These are phyloP conservation scores for Drosophila oshimai DNA, from an alignment of 1,140 invertebrate species.

Conservation along the genomic window DNA sequence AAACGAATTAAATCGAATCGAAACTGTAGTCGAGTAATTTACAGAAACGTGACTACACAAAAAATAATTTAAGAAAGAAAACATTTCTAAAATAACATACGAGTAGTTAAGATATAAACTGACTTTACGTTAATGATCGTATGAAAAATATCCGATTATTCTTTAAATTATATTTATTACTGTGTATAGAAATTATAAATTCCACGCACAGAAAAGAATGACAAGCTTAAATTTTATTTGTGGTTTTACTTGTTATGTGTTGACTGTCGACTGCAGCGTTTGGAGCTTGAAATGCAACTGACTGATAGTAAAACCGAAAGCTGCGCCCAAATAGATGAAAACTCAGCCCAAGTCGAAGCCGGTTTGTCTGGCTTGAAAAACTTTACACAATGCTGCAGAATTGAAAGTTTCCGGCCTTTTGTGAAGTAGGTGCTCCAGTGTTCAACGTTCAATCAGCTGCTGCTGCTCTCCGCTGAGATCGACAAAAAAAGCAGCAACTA, in stretches of 20 bases:
- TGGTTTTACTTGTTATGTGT: neutral
- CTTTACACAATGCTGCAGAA: conserved; percentile 54
- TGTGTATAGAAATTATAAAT: neutral
- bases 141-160: too few relatives aligned
- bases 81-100: too few relatives aligned
- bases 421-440: conserved; percentile 22
- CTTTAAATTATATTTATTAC: too few relatives aligned
- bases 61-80: neutral
- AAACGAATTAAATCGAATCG: neutral
- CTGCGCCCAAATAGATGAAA: conserved; percentile 8
- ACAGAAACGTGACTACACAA: neutral
- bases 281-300: conserved; percentile 58
- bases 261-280: conserved; percentile 24
- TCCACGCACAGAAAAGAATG: neutral
- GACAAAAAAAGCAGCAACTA: conserved; percentile 1
- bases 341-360: conserved; percentile 37
- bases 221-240: neutral
- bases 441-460: conserved; percentile 45
- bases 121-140: too few relatives aligned
- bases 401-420: conserved; percentile 75
- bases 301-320: conserved; percentile 36
- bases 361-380: conserved; percentile 48
- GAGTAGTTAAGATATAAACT: too few relatives aligned
- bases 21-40: conserved; percentile 3
- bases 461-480: neutral